Conservation (phyloP, 2,113 vertebrate genomes). For the Silurus meridionalis region DNA sequence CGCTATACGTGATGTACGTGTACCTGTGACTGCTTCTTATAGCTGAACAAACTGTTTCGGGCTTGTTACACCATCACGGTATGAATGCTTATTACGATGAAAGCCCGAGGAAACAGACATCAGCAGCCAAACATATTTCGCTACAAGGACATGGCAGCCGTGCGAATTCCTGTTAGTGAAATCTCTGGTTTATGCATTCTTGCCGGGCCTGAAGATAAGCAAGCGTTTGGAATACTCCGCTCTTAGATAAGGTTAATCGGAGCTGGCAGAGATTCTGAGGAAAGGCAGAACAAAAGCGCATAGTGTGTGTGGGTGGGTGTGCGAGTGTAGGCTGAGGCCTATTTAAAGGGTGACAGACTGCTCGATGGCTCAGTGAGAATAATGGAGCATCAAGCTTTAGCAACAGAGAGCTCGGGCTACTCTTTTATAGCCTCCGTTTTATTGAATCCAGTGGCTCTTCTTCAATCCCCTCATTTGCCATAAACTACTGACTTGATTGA, state of each 20-base stretch:
- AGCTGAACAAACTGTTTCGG: constrained; percentile 9
- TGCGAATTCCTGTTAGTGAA: not conserved
- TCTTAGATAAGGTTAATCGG: constrained; percentile 37
- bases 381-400: constrained; percentile 47
- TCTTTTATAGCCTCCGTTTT: constrained; percentile 37
- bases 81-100: not conserved
- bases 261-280: constrained; percentile 28
- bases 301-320: constrained; percentile 28
- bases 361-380: constrained; percentile 51
- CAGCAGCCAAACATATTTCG: not conserved
- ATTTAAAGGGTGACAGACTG: constrained; percentile 51
- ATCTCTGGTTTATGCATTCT: constrained; percentile 6
- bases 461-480: constrained; percentile 35
- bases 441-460: constrained; percentile 20
- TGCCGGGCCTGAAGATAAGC: constrained; percentile 35
- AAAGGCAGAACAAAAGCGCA: constrained; percentile 22
- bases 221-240: constrained; percentile 13
- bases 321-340: constrained; percentile 28
- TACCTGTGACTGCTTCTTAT: not conserved
- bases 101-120: constrained; percentile 15
- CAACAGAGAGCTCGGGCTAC: constrained; percentile 40
- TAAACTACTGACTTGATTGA: constrained; percentile 38
- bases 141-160: not conserved
- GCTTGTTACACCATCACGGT: not conserved
- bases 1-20: constrained; percentile 34